These are phyloP conservation scores for Thymallus thymallus DNA, from an alignment of 2,113 vertebrate species.

Conservation along the genomic window DNA sequence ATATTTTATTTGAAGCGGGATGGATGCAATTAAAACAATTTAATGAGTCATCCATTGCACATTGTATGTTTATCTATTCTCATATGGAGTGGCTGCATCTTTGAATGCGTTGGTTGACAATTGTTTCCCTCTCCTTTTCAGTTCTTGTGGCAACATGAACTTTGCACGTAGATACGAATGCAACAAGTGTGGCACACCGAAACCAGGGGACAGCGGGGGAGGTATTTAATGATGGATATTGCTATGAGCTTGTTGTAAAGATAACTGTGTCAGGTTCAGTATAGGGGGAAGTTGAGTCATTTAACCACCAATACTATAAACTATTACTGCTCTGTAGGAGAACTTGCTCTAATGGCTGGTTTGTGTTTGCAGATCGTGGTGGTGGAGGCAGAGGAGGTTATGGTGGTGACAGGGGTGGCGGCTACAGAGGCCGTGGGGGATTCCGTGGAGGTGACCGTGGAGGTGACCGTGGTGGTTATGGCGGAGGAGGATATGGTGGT, in stretches of 20 bases:
- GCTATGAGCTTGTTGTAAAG: no score
- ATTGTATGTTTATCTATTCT: no score
- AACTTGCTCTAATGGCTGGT: not conserved
- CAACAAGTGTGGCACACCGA: slow-evolving; percentile 92
- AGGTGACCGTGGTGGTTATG: slow-evolving; percentile 67
- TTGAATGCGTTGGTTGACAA: not conserved
- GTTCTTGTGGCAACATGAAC: slow-evolving; percentile 95
- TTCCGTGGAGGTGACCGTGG: slow-evolving; percentile 68
- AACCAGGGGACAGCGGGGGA: slow-evolving; percentile 88
- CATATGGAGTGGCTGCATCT: no score
- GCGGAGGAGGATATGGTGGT: slow-evolving; percentile 65
- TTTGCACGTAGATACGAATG: slow-evolving; percentile 93
- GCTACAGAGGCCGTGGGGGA: slow-evolving; percentile 70
- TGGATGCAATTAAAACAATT: no score
- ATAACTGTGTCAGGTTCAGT: no score
- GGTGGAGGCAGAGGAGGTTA: slow-evolving; percentile 86
- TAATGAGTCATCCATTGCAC: no score
- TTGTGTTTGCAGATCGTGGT: slow-evolving; percentile 74
- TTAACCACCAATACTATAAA: no score
- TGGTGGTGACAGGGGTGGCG: slow-evolving; percentile 87
- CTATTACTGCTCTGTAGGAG: no score
- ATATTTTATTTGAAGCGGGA: no score
- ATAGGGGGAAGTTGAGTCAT: no score
- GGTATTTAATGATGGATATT: slow-evolving; percentile 21
- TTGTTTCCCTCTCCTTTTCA: slow-evolving; percentile 47